Conservation (phyloP, 2,797 vertebrate genomes). For the Alcedo atthis region DNA sequence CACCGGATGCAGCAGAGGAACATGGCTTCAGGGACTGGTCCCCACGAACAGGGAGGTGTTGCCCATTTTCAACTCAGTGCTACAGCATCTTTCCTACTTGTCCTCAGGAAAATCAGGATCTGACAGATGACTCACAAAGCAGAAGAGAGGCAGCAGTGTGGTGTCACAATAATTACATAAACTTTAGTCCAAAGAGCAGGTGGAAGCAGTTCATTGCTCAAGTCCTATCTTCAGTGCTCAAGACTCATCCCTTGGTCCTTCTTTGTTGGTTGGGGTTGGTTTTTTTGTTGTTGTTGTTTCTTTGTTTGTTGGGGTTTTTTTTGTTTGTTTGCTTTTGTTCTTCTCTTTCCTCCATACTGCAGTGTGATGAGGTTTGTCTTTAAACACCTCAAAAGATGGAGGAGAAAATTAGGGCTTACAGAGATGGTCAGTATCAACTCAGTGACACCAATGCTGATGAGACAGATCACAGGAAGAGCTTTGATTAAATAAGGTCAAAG, state of each 20-base stretch:
- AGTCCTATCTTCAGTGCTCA: neutral
- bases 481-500: neutral
- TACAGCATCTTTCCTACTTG: neutral
- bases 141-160: neutral
- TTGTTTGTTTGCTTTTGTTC: neutral
- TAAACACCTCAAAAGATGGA: neutral
- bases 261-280: neutral
- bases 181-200: neutral
- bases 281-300: too few species aligned
- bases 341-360: neutral
- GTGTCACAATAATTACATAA: neutral
- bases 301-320: neutral
- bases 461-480: neutral
- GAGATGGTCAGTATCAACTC: neutral
- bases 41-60: neutral
- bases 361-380: neutral
- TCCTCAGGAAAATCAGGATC: neutral
- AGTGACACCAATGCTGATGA: neutral
- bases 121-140: neutral
- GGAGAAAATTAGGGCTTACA: neutral
- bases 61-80: neutral
- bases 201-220: neutral
- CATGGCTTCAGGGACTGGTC: neutral
- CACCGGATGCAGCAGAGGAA: neutral
- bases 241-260: neutral